Conservation (phyloP, 2,888 invertebrate genomes). For the Chymomyza caudatula region DNA sequence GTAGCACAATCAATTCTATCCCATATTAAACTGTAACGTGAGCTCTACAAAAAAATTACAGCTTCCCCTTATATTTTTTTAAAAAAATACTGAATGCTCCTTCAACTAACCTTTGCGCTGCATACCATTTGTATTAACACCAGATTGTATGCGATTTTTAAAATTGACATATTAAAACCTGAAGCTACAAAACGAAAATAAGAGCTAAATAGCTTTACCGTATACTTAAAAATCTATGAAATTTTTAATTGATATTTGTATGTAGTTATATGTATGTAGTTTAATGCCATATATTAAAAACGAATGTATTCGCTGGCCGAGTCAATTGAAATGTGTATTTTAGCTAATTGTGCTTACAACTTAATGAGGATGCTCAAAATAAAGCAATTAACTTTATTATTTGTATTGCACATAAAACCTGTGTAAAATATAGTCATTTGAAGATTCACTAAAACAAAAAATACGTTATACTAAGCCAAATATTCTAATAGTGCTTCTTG, state of each 20-base stretch:
- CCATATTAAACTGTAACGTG: conserved; percentile 11
- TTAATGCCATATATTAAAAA: no score
- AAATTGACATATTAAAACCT: background rate
- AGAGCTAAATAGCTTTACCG: background rate
- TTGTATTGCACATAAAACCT: no score
- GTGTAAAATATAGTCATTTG: no score
- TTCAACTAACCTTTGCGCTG: background rate
- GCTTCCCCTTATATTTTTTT: background rate
- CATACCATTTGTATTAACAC: background rate
- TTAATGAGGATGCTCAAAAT: background rate
- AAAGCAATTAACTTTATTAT: no score
- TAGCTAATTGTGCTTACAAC: background rate
- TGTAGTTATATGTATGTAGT: background rate
- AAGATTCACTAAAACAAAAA: no score
- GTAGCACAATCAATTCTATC: conserved; percentile 15
- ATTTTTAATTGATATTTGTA: background rate
- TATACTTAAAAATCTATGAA: background rate
- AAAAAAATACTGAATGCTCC: background rate
- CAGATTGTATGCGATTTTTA: background rate
- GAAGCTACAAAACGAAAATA: background rate
- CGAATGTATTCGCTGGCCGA: no score
- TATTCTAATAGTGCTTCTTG: no score
- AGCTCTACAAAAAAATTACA: background rate
- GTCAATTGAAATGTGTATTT: background rate
- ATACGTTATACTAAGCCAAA: no score